A percentile compares a stretch with the other conserved stretches of the same genome.
Conservation (phyloP, 2,888 invertebrate genomes). For the Ochlodes sylvanus region DNA sequence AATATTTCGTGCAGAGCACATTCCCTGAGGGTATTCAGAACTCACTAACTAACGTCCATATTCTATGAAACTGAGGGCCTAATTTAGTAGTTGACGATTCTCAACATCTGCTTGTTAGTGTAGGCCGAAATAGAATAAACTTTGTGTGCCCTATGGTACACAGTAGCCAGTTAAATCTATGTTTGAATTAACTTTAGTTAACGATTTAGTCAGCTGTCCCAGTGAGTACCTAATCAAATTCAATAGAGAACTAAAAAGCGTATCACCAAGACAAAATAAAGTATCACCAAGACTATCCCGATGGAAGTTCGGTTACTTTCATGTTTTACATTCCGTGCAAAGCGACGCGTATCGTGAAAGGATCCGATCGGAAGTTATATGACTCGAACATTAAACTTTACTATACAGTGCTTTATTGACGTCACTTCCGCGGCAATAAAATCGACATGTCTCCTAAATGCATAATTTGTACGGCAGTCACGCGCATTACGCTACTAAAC, state of each 20-base stretch:
- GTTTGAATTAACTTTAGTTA: no score
- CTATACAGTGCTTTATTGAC: constrained; percentile 82
- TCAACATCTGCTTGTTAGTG: neutral
- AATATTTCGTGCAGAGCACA: neutral
- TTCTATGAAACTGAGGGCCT: constrained; percentile 19
- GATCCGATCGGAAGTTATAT: constrained; percentile 77
- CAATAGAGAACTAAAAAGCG: no score
- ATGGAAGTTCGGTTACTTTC: constrained; percentile 28
- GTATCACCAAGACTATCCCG: neutral
- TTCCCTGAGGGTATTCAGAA: constrained; percentile 24
- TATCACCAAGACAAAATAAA: neutral
- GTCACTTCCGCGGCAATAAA: constrained; percentile 83
- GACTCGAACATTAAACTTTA: constrained; percentile 75
- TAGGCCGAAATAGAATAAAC: constrained; percentile 7
- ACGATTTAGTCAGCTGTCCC: no score
- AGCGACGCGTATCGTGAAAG: constrained; percentile 59
- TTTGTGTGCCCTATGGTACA: no score
- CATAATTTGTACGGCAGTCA: constrained; percentile 83
- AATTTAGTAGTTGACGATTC: neutral
- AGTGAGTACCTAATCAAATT: no score
- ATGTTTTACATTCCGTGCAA: constrained; percentile 62
- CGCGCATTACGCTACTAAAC: constrained; percentile 83
- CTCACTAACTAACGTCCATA: constrained; percentile 35
- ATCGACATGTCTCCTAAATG: constrained; percentile 81
- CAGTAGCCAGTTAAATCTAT: no score